Evolutionary conservation across 2,797 vertebrate genomes (phyloP).

Genomic region (Myripristis murdjan): DNA sequence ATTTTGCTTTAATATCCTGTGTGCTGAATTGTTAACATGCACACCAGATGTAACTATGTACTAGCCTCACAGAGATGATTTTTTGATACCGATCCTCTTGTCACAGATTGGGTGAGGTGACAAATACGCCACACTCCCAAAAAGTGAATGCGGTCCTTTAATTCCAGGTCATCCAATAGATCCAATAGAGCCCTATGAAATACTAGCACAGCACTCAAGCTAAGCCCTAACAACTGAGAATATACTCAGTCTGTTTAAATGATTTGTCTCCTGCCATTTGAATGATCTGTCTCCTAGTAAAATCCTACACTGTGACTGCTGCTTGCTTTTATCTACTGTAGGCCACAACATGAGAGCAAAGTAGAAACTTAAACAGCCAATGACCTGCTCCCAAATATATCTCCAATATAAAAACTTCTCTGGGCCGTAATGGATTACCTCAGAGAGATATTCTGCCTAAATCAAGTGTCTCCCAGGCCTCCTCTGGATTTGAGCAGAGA

Average conservation of each 20-base stretch:
- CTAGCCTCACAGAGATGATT: no score
- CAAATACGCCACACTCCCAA: slow-evolving; percentile 13
- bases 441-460: slow-evolving; percentile 49
- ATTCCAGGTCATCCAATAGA: slow-evolving; percentile 20
- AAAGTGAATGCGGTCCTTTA: neutral
- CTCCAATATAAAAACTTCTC: slow-evolving; percentile 42
- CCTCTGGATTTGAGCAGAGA: slow-evolving; percentile 44
- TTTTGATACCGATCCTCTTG: no score
- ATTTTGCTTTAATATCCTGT: no score
- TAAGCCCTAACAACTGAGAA: slow-evolving; percentile 43
- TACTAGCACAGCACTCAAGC: slow-evolving; percentile 57
- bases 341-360: slow-evolving; percentile 39
- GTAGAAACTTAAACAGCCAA: slow-evolving; percentile 34
- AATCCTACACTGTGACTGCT: slow-evolving; percentile 53
- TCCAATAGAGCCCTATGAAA: slow-evolving; percentile 57
- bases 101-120: slow-evolving; percentile 34
- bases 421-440: slow-evolving; percentile 38
- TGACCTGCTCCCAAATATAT: slow-evolving; percentile 43
- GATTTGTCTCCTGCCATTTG: slow-evolving; percentile 62
- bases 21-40: no score
- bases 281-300: slow-evolving; percentile 64
- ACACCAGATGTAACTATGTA: no score
- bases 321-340: slow-evolving; percentile 51
- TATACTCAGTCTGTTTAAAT: slow-evolving; percentile 49
- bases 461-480: slow-evolving; percentile 53